These are phyloP conservation scores for Halcyon senegalensis DNA, from an alignment of 2,113 vertebrate species.

Conservation along the genomic window DNA sequence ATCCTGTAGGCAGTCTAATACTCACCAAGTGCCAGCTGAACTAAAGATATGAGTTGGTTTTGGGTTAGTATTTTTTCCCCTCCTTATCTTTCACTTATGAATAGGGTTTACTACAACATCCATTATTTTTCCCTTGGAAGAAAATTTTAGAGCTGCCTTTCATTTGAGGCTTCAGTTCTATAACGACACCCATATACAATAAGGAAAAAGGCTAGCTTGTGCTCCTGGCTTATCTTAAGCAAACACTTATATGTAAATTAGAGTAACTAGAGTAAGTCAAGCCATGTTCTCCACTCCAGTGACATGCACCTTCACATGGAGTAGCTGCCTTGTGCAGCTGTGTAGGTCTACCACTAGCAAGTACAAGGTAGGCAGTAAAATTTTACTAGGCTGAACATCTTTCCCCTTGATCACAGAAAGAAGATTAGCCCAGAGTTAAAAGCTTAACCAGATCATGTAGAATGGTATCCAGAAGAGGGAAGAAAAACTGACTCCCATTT, in stretches of 20 bases:
- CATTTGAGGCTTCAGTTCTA: background rate
- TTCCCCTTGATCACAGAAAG: background rate
- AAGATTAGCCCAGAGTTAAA: background rate
- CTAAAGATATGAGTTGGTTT: background rate
- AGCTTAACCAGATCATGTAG: background rate
- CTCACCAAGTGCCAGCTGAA: background rate
- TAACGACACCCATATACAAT: background rate
- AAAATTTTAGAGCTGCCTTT: background rate
- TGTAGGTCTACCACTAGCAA: background rate
- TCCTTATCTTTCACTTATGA: background rate
- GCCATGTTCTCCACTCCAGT: background rate
- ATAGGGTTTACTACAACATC: background rate
- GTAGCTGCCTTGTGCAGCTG: background rate
- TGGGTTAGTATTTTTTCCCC: rapidly evolving
- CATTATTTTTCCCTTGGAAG: background rate
- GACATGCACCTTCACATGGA: background rate
- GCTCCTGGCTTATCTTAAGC: background rate
- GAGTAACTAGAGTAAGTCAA: background rate
- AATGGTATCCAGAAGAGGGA: background rate
- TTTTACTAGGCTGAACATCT: background rate
- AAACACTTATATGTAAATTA: background rate
- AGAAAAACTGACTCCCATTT: background rate
- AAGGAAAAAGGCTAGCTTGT: background rate
- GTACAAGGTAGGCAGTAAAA: background rate
- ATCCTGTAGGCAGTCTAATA: background rate